A percentile compares a stretch with the other conserved stretches of the same genome.
phyloP scores from a whole-genome alignment of 2,888 invertebrate genomes.

The Busseola fusca region DNA sequence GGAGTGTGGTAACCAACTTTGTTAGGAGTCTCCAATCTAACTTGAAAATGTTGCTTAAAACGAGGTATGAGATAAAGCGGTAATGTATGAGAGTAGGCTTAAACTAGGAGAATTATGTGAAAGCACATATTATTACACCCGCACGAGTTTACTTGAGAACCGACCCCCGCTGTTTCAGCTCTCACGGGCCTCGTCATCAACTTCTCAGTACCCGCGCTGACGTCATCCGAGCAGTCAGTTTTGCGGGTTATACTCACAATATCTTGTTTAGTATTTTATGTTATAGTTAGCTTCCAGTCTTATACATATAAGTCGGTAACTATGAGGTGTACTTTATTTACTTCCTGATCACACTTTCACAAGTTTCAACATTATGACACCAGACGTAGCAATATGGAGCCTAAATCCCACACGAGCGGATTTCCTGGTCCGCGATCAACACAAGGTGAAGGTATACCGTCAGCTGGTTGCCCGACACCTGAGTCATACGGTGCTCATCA shows the following conservation, averaged over 20 bases:
- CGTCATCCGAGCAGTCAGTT: too few species aligned
- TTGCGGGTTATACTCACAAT: too few species aligned
- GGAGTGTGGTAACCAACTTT: too few species aligned
- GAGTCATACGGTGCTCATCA: slow-evolving; percentile 64
- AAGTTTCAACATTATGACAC: slow-evolving; percentile 2
- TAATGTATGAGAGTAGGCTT: background rate
- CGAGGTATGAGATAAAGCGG: background rate
- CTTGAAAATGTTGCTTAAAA: background rate
- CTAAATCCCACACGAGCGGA: slow-evolving; percentile 60
- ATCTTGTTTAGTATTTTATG: too few species aligned
- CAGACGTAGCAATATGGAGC: slow-evolving; percentile 70
- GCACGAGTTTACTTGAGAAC: too few species aligned
- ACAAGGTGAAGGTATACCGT: slow-evolving; percentile 61
- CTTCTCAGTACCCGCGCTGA: too few species aligned
- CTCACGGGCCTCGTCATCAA: too few species aligned
- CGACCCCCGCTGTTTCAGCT: too few species aligned
- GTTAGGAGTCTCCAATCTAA: background rate
- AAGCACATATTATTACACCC: too few species aligned
- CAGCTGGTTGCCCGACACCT: slow-evolving; percentile 55
- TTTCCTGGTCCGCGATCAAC: slow-evolving; percentile 62
- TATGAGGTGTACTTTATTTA: background rate
- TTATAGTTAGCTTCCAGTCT: too few species aligned
- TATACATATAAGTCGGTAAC: too few species aligned
- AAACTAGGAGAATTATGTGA: background rate
- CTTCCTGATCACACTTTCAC: background rate